phyloP scores from a whole-genome alignment of 2,888 invertebrate genomes.

The Eupithecia pulchellata region DNA sequence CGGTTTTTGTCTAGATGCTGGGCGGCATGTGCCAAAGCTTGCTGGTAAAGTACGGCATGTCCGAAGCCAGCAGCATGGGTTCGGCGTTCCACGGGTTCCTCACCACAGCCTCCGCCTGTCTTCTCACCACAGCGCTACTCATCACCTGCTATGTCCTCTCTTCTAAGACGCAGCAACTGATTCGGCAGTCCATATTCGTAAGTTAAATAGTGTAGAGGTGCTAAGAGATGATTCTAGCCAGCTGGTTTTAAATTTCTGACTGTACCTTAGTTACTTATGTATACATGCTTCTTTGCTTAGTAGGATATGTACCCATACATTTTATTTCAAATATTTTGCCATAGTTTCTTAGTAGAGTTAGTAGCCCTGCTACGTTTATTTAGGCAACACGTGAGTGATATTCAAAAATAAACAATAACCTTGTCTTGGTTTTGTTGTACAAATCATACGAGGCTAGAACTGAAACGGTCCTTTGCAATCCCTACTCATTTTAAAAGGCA shows the following conservation, averaged over 20 bases:
- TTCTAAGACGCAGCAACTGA: conserved; percentile 89
- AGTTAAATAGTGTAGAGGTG: too few relatives aligned
- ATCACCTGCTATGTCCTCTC: conserved; percentile 92
- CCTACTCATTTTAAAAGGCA: not conserved
- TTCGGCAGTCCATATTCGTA: conserved; percentile 92
- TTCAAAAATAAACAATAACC: too few relatives aligned
- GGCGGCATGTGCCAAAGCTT: conserved; percentile 93
- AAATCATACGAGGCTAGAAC: too few relatives aligned
- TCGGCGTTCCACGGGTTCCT: conserved; percentile 92
- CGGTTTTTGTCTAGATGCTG: conserved; percentile 83
- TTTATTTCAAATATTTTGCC: too few relatives aligned
- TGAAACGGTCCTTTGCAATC: not conserved
- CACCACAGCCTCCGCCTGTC: conserved; percentile 92
- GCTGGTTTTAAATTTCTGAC: not conserved
- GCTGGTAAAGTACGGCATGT: conserved; percentile 91
- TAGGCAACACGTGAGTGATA: too few relatives aligned
- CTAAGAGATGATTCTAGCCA: too few relatives aligned
- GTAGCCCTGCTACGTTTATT: too few relatives aligned
- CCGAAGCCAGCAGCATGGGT: conserved; percentile 90
- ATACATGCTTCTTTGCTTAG: too few relatives aligned
- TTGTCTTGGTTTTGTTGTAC: too few relatives aligned
- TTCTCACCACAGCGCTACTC: conserved; percentile 90
- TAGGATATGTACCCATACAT: too few relatives aligned
- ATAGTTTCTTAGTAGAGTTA: too few relatives aligned
- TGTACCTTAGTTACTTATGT: too few relatives aligned